phyloP scores from a whole-genome alignment of 2,113 vertebrate species.

The Tragelaphus scriptus region DNA sequence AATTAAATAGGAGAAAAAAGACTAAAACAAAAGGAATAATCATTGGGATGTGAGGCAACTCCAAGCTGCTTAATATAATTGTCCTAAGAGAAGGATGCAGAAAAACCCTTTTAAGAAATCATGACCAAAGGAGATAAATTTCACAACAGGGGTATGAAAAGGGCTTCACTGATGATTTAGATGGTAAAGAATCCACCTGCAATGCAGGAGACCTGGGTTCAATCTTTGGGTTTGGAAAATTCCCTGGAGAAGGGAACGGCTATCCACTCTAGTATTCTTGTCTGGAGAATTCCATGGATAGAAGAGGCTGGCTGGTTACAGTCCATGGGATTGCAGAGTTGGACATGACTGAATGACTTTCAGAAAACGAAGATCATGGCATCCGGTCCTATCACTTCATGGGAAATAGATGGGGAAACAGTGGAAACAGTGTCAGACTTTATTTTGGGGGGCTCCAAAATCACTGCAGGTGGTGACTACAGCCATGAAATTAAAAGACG shows the following conservation, averaged over 20 bases:
- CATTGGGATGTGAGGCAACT: neutral
- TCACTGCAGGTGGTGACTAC: no score
- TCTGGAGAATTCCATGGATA: neutral
- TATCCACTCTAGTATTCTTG: neutral
- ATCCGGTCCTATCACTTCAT: no score
- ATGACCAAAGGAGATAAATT: neutral
- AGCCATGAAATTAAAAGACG: no score
- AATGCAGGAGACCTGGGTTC: neutral
- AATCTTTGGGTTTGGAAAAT: neutral
- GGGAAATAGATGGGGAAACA: no score
- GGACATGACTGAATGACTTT: neutral
- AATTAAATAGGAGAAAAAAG: neutral
- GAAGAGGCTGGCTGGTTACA: neutral
- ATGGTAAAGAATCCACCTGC: neutral
- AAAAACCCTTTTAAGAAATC: neutral
- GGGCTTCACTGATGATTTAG: neutral
- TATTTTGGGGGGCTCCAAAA: no score
- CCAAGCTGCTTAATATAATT: neutral
- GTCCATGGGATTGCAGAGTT: neutral
- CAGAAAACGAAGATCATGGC: no score
- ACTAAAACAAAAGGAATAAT: neutral
- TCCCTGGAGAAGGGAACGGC: neutral
- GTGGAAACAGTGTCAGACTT: no score
- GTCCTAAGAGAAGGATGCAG: neutral
- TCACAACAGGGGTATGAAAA: neutral